Evolutionary conservation across 2,797 vertebrate genomes (phyloP), one percentile per base, ranked within the genome.

Genomic region (Argentina silus): DNA sequence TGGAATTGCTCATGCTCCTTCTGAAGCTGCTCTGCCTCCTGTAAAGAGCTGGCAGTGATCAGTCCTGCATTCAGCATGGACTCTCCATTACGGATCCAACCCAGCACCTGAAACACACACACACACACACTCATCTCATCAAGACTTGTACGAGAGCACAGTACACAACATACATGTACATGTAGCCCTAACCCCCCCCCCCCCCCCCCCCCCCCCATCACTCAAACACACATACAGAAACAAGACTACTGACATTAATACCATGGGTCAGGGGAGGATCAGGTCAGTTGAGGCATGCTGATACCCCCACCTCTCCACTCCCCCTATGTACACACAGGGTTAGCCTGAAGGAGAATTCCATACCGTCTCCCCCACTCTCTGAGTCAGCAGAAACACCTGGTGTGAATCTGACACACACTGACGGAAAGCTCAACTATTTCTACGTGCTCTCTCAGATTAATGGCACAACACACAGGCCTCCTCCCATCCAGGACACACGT

Each of bases 41-140:
- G 97, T 67, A 99, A 88, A 0, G 97, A 99, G 88, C 98, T 99
- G 75, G 97, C 98, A 1, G 97, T 99, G 87, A 99, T 99, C 4
- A 99, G 90, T 8, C 97, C 97, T 0, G 98, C 98, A 0, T 99
- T 99, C 67, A 99, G 85, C 98, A 99, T 99, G 0, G 98, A 99
- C 88, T 99, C 98, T 0, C 98, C 98, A 0, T 99, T 99, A 78
- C 98, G 95, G 80, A 99, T 99, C 98, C 98, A 99, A 57, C 98
- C 98, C 79, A 99, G 92, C 75, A 99, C 98, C 98, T 99, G 70
- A 73, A 14, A 67, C 48, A 45, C 17, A 14, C 17, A 45, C 44
- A 9, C 53, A 62, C 42, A 67, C 56, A 70, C 59, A 81, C 23
- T 70, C 15, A 62, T 43, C 36, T 12, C 21, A 47, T n/a, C 53